phyloP scores from a whole-genome alignment of 2,113 vertebrate species.

The Dryoscopus gambensis region DNA sequence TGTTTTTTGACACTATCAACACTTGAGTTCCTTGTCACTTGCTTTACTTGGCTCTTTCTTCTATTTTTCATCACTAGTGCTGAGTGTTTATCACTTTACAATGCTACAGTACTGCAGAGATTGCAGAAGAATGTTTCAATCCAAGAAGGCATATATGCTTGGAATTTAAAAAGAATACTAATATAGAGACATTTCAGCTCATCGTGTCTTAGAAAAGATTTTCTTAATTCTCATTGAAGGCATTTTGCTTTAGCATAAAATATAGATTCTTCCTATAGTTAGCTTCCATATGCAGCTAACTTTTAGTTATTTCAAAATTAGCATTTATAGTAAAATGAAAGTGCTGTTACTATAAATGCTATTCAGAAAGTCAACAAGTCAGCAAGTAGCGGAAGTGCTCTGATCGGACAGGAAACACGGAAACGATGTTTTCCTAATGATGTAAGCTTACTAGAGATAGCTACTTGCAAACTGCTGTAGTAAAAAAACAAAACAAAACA shows the following conservation, averaged over 20 bases:
- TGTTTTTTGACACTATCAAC: neutral
- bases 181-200: neutral
- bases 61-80: neutral
- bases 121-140: neutral
- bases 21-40: neutral
- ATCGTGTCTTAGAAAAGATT: neutral
- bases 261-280: neutral
- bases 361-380: neutral
- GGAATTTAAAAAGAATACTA: neutral
- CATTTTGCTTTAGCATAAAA: neutral
- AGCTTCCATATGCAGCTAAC: neutral
- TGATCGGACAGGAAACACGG: conserved; percentile 18
- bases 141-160: neutral
- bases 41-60: conserved; percentile 15
- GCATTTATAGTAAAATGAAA: neutral
- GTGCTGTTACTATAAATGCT: neutral
- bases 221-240: neutral
- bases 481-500: neutral
- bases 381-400: neutral
- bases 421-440: conserved; percentile 10
- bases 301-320: conserved; percentile 20
- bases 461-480: neutral
- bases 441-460: conserved; percentile 21
- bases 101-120: neutral
- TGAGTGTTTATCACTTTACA: neutral